Conservation (phyloP, 2,888 invertebrate species). For the Mythimna pallens region DNA sequence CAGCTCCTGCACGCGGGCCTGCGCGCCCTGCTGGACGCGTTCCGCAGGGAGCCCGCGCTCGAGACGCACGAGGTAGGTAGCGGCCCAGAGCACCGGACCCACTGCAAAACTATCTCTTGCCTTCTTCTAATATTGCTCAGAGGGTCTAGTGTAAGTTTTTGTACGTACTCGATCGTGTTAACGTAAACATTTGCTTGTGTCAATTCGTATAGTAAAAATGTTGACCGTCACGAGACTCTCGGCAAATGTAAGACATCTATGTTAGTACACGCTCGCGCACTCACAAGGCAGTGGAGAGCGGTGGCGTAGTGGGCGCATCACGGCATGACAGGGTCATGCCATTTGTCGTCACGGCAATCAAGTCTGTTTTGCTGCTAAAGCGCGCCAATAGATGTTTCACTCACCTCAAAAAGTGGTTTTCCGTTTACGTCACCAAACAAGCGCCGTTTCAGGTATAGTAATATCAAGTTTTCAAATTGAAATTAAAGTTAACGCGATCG, state of each 20-base stretch:
- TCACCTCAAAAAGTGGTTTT: too few species aligned
- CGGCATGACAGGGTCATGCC: too few species aligned
- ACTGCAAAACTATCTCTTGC: constrained; percentile 40
- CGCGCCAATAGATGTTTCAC: too few species aligned
- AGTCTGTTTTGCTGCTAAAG: too few species aligned
- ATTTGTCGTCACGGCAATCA: too few species aligned
- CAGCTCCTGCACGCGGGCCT: constrained; percentile 12
- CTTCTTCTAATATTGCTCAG: constrained; percentile 14
- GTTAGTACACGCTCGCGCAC: too few species aligned
- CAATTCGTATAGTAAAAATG: background rate
- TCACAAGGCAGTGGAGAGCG: too few species aligned
- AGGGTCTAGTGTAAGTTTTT: background rate
- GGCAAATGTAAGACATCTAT: too few species aligned
- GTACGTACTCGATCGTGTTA: background rate
- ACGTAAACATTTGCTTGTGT: background rate
- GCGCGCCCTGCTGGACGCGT: constrained; percentile 6
- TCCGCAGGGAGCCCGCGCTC: constrained; percentile 16
- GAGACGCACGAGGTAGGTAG: constrained; percentile 51
- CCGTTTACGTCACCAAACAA: too few species aligned
- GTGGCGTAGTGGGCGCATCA: too few species aligned
- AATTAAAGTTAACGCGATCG: background rate
- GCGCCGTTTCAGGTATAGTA: too few species aligned
- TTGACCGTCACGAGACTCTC: too few species aligned
- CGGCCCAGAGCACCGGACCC: constrained; percentile 23
- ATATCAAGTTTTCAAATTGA: background rate